Base-by-base conservation (phyloP, 2,888 invertebrate species). In the Octonoba sinensis region DNA sequence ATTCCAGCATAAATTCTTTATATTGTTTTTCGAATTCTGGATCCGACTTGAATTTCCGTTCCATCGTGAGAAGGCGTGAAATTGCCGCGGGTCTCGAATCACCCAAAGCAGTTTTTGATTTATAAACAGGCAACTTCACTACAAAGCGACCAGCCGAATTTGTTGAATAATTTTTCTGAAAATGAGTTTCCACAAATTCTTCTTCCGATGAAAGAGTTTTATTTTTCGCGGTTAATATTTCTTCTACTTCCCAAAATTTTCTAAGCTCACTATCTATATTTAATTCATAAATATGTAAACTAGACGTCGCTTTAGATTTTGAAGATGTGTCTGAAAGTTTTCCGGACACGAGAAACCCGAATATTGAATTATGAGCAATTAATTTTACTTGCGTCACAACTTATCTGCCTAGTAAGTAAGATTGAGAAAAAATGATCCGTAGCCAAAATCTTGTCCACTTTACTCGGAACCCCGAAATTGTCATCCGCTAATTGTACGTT, bases 321-420 rank as follows among this genome's bases (percentile, higher is more conserved):
- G 2, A 3, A 6, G 2, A 22, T 20, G n/a, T 22, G 3, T 57
- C 57, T 8, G 57, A 4, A 1, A 57, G 1, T 57, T 18, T 57
- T 57, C 57, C n/a, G 1, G n/a, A 57, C 3, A n/a, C 12, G 1
- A 57, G 18, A 20, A 57, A 57, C 12, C 12, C 13, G 20, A 57
- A 57, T 8, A 57, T 57, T 22, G n/a, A 57, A 12, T 57, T 57
- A 20, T 57, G 57, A 57, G 20, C 57, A 1, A 57, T 57, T 57
- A 57, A n/a, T 20, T 8, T 57, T 24, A 22, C 22, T 57, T 20
- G 20, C 57, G 1, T 20, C 1, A 57, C 57, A 57, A 57, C n/a
- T n/a, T n/a, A n/a, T 15, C 13, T 57, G 57, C 3, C 57, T 22
- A 8, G 57, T 20, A 57, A 57, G 24, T 2, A 57, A 22, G 20